Evolutionary conservation across 2,797 vertebrate genomes (phyloP).

Genomic region (Falco columbarius): DNA sequence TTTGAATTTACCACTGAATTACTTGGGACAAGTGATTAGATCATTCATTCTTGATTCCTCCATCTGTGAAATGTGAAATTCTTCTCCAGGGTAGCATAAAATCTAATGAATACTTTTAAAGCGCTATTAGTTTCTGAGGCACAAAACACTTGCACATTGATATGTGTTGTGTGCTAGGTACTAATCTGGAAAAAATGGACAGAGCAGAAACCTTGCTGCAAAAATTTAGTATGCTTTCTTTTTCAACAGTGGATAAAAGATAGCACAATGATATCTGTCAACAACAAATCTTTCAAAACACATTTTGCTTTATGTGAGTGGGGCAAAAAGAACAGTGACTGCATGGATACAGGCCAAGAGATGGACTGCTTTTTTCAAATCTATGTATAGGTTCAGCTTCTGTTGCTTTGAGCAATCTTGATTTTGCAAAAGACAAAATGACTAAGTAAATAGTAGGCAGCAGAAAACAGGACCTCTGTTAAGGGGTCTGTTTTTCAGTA

Average conservation of each 20-base stretch:
- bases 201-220: background rate
- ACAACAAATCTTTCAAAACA: background rate
- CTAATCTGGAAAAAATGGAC: background rate
- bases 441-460: background rate
- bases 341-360: background rate
- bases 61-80: background rate
- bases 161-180: background rate
- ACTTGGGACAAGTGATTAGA: background rate
- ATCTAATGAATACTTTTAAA: background rate
- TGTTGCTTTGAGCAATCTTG: fast-evolving
- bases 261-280: background rate
- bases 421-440: background rate
- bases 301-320: background rate
- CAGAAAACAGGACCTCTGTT: background rate
- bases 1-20: background rate
- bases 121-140: background rate
- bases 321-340: background rate
- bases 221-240: background rate
- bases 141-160: background rate
- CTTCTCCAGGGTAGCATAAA: constrained; percentile 1
- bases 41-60: background rate
- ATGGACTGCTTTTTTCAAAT: background rate
- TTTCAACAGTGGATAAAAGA: background rate
- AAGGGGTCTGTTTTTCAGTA: background rate
- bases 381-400: background rate